Evolutionary conservation across 2,113 vertebrate genomes (phyloP).

Genomic region (Hippolais icterina): DNA sequence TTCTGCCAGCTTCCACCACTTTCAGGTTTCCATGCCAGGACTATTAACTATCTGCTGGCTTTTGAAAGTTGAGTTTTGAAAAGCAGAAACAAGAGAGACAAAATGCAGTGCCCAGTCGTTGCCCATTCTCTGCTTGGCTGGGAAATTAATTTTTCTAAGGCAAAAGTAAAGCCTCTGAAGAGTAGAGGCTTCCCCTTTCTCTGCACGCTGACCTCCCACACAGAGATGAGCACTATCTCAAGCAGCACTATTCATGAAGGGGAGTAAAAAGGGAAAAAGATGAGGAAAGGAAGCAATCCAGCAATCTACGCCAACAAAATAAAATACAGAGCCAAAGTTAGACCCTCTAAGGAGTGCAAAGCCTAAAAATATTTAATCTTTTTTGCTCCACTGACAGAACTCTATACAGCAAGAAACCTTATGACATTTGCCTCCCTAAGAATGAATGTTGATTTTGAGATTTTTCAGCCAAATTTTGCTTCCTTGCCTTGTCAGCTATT

Average conservation of each 20-base stretch:
- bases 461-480: not conserved
- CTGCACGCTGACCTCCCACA: not conserved
- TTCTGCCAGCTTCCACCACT: conserved; percentile 27
- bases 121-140: not conserved
- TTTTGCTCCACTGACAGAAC: not conserved
- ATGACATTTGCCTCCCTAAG: not conserved
- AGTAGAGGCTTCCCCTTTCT: not conserved
- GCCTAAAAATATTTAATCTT: conserved; percentile 14
- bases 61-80: not conserved
- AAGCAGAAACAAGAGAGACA: not conserved
- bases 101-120: not conserved
- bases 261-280: not conserved
- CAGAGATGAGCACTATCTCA: not conserved
- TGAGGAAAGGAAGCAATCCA: conserved; percentile 9
- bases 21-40: not conserved
- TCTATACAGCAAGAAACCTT: not conserved
- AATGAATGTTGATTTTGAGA: not conserved
- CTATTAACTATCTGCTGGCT: not conserved
- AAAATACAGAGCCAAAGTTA: not conserved
- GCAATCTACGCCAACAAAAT: not conserved
- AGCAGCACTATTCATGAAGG: not conserved
- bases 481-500: conserved; percentile 5
- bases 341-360: conserved; percentile 12
- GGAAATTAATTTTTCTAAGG: not conserved
- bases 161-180: not conserved